These are phyloP conservation scores for Calameuta pallipes DNA, from an alignment of 2,888 invertebrate genomes.

Conservation along the genomic window DNA sequence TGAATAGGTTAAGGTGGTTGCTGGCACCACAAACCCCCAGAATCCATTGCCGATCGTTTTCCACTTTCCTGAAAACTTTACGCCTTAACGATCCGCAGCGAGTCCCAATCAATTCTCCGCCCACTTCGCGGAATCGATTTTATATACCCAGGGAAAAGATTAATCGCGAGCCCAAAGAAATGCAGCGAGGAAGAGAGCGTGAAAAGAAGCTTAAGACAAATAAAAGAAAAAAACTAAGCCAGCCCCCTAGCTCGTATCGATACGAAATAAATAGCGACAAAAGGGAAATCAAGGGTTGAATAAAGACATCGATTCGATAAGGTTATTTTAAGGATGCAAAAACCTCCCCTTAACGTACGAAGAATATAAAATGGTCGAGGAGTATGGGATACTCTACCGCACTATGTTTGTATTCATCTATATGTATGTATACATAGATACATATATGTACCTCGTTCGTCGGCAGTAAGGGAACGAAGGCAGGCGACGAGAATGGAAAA, in stretches of 20 bases:
- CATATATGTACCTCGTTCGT: neutral
- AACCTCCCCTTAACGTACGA: neutral
- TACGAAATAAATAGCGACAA: neutral
- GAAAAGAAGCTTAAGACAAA: neutral
- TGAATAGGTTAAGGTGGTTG: neutral
- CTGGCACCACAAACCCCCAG: neutral
- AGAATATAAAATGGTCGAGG: neutral
- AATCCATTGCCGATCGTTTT: neutral
- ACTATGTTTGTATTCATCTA: neutral
- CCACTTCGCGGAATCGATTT: neutral
- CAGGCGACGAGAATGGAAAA: constrained; percentile 52
- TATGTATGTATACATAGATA: no score
- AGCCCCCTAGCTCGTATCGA: neutral
- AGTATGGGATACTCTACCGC: neutral
- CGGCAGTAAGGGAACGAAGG: neutral
- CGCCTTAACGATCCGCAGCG: neutral
- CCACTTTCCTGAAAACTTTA: neutral
- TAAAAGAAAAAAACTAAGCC: constrained; percentile 1
- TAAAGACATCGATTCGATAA: neutral
- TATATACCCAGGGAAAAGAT: neutral
- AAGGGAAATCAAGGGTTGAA: neutral
- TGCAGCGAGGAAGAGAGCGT: neutral
- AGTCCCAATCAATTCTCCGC: neutral
- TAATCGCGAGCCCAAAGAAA: neutral
- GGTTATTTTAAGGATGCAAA: neutral